Evolutionary conservation across 1,140 invertebrate genomes (phyloP).

Genomic region (Psix sp.): DNA sequence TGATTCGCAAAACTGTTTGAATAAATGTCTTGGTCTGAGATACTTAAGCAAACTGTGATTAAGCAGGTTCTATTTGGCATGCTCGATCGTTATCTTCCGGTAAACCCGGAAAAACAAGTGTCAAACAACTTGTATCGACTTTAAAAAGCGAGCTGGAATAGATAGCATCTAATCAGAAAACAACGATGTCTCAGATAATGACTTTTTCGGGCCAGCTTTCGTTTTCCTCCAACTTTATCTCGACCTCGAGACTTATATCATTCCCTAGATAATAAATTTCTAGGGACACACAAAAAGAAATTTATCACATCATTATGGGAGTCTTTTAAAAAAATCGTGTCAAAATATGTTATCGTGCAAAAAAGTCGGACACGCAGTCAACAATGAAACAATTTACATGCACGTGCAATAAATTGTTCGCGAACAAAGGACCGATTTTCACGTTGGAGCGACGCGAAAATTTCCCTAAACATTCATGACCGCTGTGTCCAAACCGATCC

Average conservation of each 20-base stretch:
- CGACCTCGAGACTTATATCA: too few relatives aligned
- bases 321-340: not conserved
- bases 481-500: slow-evolving; percentile 31
- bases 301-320: too few relatives aligned
- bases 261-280: too few relatives aligned
- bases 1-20: slow-evolving; percentile 3
- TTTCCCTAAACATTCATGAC: slow-evolving; percentile 37
- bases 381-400: not conserved
- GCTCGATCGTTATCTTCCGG: slow-evolving; percentile 16
- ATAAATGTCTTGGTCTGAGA: slow-evolving; percentile 18
- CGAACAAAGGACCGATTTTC: slow-evolving; percentile 13
- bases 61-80: slow-evolving; percentile 18
- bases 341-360: slow-evolving; percentile 1
- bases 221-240: too few relatives aligned
- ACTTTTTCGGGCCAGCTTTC: too few relatives aligned
- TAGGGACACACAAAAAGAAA: too few relatives aligned
- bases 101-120: slow-evolving; percentile 30
- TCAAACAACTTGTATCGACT: slow-evolving; percentile 14
- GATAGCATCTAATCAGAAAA: slow-evolving; percentile 12
- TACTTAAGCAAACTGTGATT: slow-evolving; percentile 20
- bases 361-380: not conserved
- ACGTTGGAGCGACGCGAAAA: slow-evolving; percentile 19
- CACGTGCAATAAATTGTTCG: slow-evolving; percentile 11
- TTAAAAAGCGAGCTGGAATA: slow-evolving; percentile 8
- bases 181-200: not conserved